These are phyloP conservation scores for Sebastiscus albofasciatus DNA, from an alignment of 2,797 vertebrate genomes.

Conservation along the genomic window DNA sequence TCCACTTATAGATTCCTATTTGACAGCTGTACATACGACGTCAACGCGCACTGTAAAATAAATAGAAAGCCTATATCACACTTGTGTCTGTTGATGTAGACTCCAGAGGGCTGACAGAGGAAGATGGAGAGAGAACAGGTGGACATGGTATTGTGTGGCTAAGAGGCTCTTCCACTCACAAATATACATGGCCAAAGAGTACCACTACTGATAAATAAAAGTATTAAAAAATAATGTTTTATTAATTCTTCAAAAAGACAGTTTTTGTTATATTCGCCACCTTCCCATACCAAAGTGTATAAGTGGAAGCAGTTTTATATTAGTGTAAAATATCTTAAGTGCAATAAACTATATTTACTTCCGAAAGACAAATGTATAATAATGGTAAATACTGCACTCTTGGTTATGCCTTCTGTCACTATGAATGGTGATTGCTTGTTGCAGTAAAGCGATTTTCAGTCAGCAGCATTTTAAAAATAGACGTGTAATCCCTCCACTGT, in stretches of 20 bases:
- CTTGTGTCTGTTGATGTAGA: conserved; percentile 10
- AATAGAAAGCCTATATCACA: conserved; percentile 23
- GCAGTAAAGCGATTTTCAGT: conserved; percentile 50
- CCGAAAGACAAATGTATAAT: not conserved
- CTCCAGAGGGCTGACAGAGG: conserved; percentile 5
- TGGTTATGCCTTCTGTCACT: not conserved
- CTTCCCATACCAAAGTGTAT: too few relatives aligned
- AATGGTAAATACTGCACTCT: not conserved
- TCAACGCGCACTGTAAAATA: not conserved
- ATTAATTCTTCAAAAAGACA: too few relatives aligned
- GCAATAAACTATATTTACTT: not conserved
- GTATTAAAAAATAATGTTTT: too few relatives aligned
- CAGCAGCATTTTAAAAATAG: conserved; percentile 66
- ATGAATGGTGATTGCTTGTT: conserved; percentile 18
- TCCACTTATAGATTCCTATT: conserved; percentile 8
- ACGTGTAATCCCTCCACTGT: conserved; percentile 54
- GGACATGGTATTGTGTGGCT: conserved; percentile 39
- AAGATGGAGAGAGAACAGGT: conserved; percentile 66
- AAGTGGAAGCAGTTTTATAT: not conserved
- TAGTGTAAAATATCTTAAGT: not conserved
- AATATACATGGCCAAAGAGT: not conserved
- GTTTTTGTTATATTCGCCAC: fast-evolving
- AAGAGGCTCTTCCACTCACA: conserved; percentile 25
- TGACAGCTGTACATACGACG: conserved; percentile 23
- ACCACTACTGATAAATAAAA: too few relatives aligned